Conservation (phyloP, 2,888 invertebrate genomes). For the Diploptera punctata region DNA sequence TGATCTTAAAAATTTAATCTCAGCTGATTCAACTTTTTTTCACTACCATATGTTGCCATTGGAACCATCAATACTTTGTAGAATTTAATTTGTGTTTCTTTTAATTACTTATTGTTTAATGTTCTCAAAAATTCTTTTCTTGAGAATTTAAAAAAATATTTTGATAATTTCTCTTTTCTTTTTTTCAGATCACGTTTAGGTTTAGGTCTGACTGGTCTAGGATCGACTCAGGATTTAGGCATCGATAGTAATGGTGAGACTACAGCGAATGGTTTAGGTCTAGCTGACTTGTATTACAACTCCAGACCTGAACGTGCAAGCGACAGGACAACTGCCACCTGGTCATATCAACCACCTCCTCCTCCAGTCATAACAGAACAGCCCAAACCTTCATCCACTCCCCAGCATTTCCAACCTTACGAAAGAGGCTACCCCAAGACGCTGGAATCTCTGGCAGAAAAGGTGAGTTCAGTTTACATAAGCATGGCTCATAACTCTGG, state of each 20-base stretch:
- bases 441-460: conserved; percentile 88
- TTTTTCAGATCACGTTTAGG: conserved; percentile 62
- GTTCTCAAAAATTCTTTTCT: background rate
- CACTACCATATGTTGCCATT: no score
- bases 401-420: conserved; percentile 87
- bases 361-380: conserved; percentile 90
- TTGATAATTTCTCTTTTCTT: background rate
- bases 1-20: no score
- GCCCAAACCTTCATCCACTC: conserved; percentile 69
- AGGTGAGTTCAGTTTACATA: conserved; percentile 57
- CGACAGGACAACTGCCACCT: conserved; percentile 60
- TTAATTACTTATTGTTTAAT: background rate
- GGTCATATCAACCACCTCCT: conserved; percentile 78
- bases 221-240: conserved; percentile 62
- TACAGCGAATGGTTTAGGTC: conserved; percentile 50
- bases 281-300: conserved; percentile 80
- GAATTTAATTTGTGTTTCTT: background rate
- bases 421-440: conserved; percentile 88
- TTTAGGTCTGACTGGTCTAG: conserved; percentile 69
- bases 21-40: no score
- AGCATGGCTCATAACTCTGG: no score
- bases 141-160: background rate
- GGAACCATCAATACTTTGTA: background rate
- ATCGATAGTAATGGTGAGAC: conserved; percentile 41
- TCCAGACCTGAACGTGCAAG: conserved; percentile 59